These are phyloP conservation scores for Hemithea aestivaria DNA, from an alignment of 2,888 invertebrate genomes.

Conservation along the genomic window DNA sequence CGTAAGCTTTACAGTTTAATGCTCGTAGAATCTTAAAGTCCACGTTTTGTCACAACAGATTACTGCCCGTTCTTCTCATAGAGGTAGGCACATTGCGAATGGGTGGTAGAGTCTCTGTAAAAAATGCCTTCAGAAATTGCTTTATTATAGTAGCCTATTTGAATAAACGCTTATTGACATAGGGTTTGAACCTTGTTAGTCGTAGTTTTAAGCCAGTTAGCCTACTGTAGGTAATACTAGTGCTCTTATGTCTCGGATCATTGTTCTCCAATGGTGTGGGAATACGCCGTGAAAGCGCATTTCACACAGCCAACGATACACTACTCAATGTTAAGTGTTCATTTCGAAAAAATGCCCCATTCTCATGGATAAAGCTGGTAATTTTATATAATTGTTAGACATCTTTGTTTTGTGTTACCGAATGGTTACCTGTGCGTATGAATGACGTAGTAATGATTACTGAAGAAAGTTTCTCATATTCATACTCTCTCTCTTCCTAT, in stretches of 20 bases:
- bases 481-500: no score
- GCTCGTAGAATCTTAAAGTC: no score
- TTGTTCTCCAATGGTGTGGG: constrained; percentile 64
- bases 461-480: no score
- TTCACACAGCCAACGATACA: constrained; percentile 50
- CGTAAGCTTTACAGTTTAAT: no score
- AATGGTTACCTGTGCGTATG: constrained; percentile 17
- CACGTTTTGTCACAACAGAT: no score
- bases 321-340: constrained; percentile 43
- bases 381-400: constrained; percentile 38
- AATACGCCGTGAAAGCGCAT: constrained; percentile 70
- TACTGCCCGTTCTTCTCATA: no score
- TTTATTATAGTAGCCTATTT: no score
- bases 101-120: no score
- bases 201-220: background rate
- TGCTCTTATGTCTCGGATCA: constrained; percentile 49
- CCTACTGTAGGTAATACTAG: constrained; percentile 30
- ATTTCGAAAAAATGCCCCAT: constrained; percentile 39
- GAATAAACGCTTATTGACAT: no score
- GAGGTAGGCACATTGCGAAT: no score
- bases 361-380: constrained; percentile 40
- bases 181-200: no score
- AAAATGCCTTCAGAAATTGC: no score
- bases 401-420: constrained; percentile 29
- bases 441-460: constrained; percentile 3